phyloP scores from a whole-genome alignment of 2,888 invertebrate genomes.

The Meteorus cinctellus region DNA sequence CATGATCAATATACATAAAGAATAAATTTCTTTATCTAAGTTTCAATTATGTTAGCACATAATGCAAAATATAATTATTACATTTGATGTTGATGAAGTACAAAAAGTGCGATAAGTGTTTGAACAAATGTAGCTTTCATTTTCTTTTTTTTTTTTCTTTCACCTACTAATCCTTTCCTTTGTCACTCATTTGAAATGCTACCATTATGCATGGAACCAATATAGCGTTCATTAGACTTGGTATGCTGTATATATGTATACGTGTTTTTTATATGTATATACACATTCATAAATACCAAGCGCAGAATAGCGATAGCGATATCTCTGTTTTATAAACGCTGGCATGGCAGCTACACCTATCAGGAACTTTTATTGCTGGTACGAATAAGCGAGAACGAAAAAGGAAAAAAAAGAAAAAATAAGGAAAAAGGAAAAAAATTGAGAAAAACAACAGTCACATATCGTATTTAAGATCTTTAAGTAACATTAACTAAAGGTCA shows the following conservation, averaged over 20 bases:
- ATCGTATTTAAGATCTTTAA: background rate
- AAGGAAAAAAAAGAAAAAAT: conserved; percentile 3
- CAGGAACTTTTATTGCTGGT: conserved; percentile 42
- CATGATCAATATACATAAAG: no score
- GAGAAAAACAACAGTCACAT: conserved; percentile 11
- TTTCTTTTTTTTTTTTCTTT: background rate
- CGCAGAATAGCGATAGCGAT: conserved; percentile 52
- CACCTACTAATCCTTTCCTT: background rate
- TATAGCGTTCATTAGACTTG: conserved; percentile 5
- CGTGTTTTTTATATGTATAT: background rate
- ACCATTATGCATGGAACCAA: background rate
- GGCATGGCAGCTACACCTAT: conserved; percentile 42
- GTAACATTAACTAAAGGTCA: background rate
- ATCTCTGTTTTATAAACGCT: conserved; percentile 57
- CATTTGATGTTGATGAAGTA: background rate
- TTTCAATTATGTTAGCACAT: background rate
- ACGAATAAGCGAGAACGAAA: conserved; percentile 34
- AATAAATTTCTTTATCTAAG: no score
- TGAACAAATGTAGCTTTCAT: background rate
- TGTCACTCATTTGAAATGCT: conserved; percentile 17
- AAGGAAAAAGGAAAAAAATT: background rate
- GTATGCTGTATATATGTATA: background rate
- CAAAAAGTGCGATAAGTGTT: background rate
- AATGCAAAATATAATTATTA: background rate
- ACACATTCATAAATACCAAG: conserved; percentile 20